Conservation (phyloP, 1,140 invertebrate genomes). For the Micrasema longulum region DNA sequence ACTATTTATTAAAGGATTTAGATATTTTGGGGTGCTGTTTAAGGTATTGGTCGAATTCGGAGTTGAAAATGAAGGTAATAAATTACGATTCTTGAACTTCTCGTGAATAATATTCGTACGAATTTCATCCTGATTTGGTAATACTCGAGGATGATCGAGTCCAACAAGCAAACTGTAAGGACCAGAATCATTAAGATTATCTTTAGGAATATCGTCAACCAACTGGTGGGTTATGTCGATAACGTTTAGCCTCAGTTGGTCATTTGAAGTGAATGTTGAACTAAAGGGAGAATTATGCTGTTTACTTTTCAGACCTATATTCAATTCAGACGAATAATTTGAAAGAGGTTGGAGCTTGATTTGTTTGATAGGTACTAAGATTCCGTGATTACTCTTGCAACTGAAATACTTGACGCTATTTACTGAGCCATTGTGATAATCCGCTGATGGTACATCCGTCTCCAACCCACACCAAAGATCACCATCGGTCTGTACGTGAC, state of each 20-base stretch:
- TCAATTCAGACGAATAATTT: conserved; percentile 25
- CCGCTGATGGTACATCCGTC: conserved; percentile 62
- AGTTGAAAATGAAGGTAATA: neutral
- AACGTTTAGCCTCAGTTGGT: conserved; percentile 45
- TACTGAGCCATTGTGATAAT: conserved; percentile 74
- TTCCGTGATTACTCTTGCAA: conserved; percentile 64
- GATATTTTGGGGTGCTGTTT: neutral
- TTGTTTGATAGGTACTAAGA: conserved; percentile 65
- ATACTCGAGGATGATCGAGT: conserved; percentile 55
- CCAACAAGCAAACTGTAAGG: conserved; percentile 70
- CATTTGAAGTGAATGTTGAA: conserved; percentile 42
- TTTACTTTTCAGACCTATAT: conserved; percentile 46
- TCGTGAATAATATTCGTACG: conserved; percentile 6
- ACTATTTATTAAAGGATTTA: conserved; percentile 3
- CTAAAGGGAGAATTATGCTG: conserved; percentile 36
- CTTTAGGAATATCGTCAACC: conserved; percentile 62
- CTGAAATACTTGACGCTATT: conserved; percentile 70
- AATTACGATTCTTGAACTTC: conserved; percentile 1
- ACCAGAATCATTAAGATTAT: conserved; percentile 62
- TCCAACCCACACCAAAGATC: conserved; percentile 76
- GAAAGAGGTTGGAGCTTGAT: conserved; percentile 34
- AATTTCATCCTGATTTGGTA: neutral
- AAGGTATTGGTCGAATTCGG: neutral
- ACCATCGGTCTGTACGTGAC: conserved; percentile 69
- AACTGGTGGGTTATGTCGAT: conserved; percentile 63